These are phyloP conservation scores for Microplitis manilae DNA, from an alignment of 2,888 invertebrate species.

Conservation along the genomic window DNA sequence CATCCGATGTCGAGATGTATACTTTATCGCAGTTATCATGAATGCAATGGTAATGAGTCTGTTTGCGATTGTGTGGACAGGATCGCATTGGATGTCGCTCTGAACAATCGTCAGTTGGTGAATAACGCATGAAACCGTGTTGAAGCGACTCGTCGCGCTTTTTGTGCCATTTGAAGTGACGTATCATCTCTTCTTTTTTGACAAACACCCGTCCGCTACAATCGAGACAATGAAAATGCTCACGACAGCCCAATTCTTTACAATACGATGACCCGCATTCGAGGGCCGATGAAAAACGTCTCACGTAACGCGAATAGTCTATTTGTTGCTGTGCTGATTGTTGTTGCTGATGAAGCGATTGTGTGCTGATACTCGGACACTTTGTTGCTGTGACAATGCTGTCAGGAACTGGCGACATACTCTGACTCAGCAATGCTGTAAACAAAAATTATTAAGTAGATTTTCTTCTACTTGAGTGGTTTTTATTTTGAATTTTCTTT, in stretches of 20 bases:
- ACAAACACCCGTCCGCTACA: constrained; percentile 91
- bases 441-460: constrained; percentile 52
- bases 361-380: constrained; percentile 66
- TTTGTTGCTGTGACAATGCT: constrained; percentile 66
- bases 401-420: constrained; percentile 71
- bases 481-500: background rate
- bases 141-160: constrained; percentile 97
- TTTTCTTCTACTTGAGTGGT: constrained; percentile 14
- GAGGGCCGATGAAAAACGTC: constrained; percentile 84
- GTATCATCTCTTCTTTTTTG: constrained; percentile 98
- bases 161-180: constrained; percentile 99
- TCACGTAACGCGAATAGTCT: constrained; percentile 92
- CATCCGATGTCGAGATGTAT: constrained; percentile 98
- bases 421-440: constrained; percentile 75
- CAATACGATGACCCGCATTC: constrained; percentile 90
- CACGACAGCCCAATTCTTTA: constrained; percentile 90
- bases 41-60: constrained; percentile 97
- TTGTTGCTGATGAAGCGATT: background rate
- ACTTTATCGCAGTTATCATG: constrained; percentile 95
- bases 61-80: constrained; percentile 94
- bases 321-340: constrained; percentile 62
- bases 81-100: constrained; percentile 81
- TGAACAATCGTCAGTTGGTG: constrained; percentile 94
- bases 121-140: constrained; percentile 95
- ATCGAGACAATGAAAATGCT: constrained; percentile 94